Evolutionary conservation across 2,888 invertebrate genomes (phyloP).

Genomic region (Idaea straminata): DNA sequence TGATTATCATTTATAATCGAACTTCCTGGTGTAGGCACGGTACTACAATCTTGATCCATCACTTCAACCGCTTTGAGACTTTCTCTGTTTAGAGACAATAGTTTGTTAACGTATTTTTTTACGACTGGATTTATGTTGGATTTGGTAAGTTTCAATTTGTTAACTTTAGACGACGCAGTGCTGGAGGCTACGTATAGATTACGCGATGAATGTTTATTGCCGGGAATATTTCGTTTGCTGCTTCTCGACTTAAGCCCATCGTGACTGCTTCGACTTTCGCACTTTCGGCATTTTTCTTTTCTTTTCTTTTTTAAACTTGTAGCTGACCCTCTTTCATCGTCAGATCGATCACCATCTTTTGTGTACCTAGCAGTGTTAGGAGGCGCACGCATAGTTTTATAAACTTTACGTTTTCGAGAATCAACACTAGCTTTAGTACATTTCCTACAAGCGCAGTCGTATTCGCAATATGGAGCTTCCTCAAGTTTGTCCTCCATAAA

Average conservation of each 20-base stretch:
- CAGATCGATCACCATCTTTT: constrained; percentile 16
- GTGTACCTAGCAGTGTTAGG: constrained; percentile 48
- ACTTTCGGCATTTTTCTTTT: constrained; percentile 33
- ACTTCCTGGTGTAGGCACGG: constrained; percentile 68
- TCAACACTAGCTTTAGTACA: constrained; percentile 30
- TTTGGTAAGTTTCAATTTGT: constrained; percentile 24
- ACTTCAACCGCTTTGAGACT: constrained; percentile 65
- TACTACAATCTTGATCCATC: constrained; percentile 68
- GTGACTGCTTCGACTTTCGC: constrained; percentile 18
- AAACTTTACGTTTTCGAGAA: constrained; percentile 22
- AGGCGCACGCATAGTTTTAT: constrained; percentile 37
- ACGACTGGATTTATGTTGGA: constrained; percentile 53
- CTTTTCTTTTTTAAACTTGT: constrained; percentile 18
- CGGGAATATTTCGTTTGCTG: constrained; percentile 27
- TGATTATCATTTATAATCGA: constrained; percentile 63
- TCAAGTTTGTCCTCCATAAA: constrained; percentile 25
- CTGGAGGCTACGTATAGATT: constrained; percentile 23
- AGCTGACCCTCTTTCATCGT: constrained; percentile 16
- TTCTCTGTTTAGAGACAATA: constrained; percentile 61
- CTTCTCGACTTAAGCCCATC: constrained; percentile 26
- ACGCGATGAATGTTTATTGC: constrained; percentile 27
- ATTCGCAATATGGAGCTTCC: constrained; percentile 29
- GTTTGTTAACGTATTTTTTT: constrained; percentile 62
- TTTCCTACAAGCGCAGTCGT: constrained; percentile 42
- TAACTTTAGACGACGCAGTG: constrained; percentile 26